phyloP scores from a whole-genome alignment of 2,888 invertebrate genomes.

The Lumbricus terrestris region DNA sequence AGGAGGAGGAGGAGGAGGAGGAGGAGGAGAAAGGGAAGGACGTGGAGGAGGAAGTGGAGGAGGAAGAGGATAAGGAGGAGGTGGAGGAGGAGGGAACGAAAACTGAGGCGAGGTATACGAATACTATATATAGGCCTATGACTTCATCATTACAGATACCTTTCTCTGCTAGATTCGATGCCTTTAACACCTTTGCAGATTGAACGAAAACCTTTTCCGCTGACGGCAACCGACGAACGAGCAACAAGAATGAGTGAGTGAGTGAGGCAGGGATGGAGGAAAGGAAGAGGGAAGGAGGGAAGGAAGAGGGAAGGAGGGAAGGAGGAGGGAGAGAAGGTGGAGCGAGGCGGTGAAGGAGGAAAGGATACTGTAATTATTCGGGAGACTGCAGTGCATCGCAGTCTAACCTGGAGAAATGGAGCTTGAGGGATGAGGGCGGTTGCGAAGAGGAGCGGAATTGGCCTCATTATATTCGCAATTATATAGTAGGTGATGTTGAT shows the following conservation, averaged over 20 bases:
- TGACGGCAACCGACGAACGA: neutral
- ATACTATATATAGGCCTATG: neutral
- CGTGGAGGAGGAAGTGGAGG: neutral
- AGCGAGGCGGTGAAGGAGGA: neutral
- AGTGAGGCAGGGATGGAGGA: too few relatives aligned
- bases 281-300: too few relatives aligned
- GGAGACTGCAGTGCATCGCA: too few relatives aligned
- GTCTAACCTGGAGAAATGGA: neutral
- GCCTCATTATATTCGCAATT: slow-evolving; percentile 6
- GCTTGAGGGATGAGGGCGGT: neutral
- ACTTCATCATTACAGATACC: neutral
- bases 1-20: neutral
- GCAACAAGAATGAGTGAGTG: too few relatives aligned
- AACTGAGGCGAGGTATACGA: neutral
- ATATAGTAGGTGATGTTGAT: neutral
- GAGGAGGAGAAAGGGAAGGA: neutral
- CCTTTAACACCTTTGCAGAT: neutral
- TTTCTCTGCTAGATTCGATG: neutral
- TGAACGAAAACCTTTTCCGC: neutral
- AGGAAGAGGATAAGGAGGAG: neutral
- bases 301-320: too few relatives aligned
- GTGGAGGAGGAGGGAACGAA: neutral
- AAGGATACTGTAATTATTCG: neutral
- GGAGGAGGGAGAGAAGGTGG: too few relatives aligned
- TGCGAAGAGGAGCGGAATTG: neutral